Base-by-base conservation (phyloP, 2,888 invertebrate genomes). In the Cyclophora albipunctata region DNA sequence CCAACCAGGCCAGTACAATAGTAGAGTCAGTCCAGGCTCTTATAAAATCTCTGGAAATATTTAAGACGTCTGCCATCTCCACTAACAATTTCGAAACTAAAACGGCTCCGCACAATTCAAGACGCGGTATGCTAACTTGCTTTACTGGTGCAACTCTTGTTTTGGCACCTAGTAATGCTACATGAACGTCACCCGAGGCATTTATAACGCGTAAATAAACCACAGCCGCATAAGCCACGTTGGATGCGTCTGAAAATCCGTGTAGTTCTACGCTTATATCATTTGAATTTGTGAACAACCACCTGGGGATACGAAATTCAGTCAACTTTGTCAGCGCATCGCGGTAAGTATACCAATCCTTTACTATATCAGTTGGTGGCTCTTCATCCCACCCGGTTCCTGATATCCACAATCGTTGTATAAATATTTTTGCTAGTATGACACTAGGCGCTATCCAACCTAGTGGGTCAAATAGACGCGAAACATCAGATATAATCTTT, bases 371-470 rank as follows among this genome's bases (percentile, higher is more conserved):
- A 6, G 3, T 7, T 7, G 46, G 51, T 3, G 67, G 7, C 5
- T 54, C 55, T 2, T 68, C 61, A 51, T 70, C 69, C 70, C 72
- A 72, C 1, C 34, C 55, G 20, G 60, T 45, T 4, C 66, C 66
- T 2, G 57, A 46, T n/a, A 67, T 40, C 69, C 72, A 72, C 3
- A 70, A 45, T 47, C 57, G 62, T 49, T 71, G 69, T 3, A 72
- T 69, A 3, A 69, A 60, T 7, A 67, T 48, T 41, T 73, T 69
- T 1, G 66, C 61, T 5, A 37, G 47, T n/a, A 70, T 53, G 0
- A 70, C 57, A 2, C 34, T 42, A 0, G 66, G 68, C 0, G 68
- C 62, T 0, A 66, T 44, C 69, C 71, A 73, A 0, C 71, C 71
- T 0, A 70, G 40, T 0, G 70, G 70, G 46, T 71, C 68, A 47